Conservation (phyloP, 2,113 vertebrate species). For the Mustela nigripes region DNA sequence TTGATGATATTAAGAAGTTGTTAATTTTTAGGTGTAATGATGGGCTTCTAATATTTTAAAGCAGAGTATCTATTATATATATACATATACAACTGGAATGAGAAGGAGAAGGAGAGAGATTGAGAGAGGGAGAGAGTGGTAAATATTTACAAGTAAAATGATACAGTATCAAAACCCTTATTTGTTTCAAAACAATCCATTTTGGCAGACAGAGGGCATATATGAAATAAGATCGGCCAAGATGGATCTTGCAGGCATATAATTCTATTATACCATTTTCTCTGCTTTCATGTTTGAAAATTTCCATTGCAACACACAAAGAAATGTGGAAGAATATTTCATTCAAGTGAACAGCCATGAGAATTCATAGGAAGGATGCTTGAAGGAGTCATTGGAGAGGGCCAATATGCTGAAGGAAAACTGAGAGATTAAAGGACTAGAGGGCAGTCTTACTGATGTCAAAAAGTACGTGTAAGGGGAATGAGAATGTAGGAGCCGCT, state of each 20-base stretch:
- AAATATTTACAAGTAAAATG: constrained; percentile 3
- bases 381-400: not conserved
- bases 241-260: not conserved
- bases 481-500: not conserved
- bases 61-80: not conserved
- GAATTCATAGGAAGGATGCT: not conserved
- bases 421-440: not conserved
- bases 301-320: not conserved
- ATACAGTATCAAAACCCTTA: not conserved
- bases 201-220: not conserved
- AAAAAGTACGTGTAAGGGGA: not conserved
- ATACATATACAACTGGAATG: not conserved
- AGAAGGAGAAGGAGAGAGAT: not conserved
- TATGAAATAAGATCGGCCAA: not conserved
- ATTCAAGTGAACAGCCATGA: not conserved
- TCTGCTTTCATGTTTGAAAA: not conserved
- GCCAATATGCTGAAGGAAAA: not conserved
- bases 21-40: constrained; percentile 18
- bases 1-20: not conserved
- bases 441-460: not conserved
- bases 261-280: not conserved
- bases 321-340: not conserved
- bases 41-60: not conserved
- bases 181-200: constrained; percentile 43
- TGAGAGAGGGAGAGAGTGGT: not conserved